Evolutionary conservation across 2,113 vertebrate genomes (phyloP).

Genomic region (Notiomystis cincta): DNA sequence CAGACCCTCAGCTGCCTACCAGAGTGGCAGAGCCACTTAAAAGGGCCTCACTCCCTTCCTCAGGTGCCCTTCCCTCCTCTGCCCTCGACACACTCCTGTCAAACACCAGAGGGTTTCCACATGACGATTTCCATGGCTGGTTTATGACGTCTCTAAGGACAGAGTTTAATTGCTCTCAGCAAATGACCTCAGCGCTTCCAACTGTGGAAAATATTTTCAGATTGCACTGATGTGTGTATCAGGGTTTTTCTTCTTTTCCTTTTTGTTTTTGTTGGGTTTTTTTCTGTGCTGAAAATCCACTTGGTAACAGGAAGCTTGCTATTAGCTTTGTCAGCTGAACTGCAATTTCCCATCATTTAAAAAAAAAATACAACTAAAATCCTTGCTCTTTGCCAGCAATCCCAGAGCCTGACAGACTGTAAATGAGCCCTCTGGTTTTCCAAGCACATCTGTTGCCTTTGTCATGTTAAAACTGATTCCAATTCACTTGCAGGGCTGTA

Average conservation of each 20-base stretch:
- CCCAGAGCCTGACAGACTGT: not conserved
- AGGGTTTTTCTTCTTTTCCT: not conserved
- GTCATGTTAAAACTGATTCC: not conserved
- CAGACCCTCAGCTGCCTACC: not conserved
- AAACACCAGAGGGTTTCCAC: not conserved
- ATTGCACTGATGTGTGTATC: not conserved
- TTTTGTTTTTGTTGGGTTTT: too few species aligned
- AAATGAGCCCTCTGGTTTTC: conserved; percentile 11
- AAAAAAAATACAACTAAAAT: not conserved
- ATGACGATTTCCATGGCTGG: not conserved
- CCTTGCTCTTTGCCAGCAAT: not conserved
- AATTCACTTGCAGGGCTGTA: not conserved
- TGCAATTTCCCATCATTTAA: not conserved
- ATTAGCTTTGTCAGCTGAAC: not conserved
- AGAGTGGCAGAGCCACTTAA: not conserved
- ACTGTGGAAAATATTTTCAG: not conserved
- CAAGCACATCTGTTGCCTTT: conserved; percentile 9
- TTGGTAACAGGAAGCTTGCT: not conserved
- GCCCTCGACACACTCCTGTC: not conserved
- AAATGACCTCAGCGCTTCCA: not conserved
- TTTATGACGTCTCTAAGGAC: not conserved
- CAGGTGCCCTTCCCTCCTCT: not conserved
- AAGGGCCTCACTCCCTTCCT: not conserved
- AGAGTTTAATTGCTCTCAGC: not conserved
- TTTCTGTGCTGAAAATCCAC: not conserved